Percentiles rank a stretch among this genome's conserved stretches.
Evolutionary conservation across 2,888 invertebrate genomes (phyloP).

Genomic region (Salticus scenicus): DNA sequence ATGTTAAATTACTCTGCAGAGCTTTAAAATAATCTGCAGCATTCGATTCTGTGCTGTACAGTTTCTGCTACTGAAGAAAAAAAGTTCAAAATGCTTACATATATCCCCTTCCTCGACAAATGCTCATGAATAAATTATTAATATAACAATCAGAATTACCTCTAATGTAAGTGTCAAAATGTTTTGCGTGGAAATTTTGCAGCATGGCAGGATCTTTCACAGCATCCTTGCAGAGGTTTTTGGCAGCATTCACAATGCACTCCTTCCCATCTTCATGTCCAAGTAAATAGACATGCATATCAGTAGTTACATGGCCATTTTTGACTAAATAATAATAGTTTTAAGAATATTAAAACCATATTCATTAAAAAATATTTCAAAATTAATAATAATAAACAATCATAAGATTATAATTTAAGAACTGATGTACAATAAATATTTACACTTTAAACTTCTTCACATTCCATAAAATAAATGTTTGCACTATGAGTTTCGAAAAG

Average conservation of each 20-base stretch:
- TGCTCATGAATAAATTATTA: too few species aligned
- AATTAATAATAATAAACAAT: neutral
- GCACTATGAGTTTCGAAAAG: too few species aligned
- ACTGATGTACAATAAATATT: too few species aligned
- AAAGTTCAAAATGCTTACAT: too few species aligned
- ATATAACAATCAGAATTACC: conserved; percentile 25
- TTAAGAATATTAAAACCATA: neutral
- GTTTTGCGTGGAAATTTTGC: conserved; percentile 42
- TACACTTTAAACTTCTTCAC: too few species aligned
- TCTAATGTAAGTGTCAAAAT: conserved; percentile 52
- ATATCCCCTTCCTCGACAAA: too few species aligned
- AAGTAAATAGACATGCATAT: conserved; percentile 51
- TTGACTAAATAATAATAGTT: conserved; percentile 20
- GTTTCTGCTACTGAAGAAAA: too few species aligned
- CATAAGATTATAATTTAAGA: too few species aligned
- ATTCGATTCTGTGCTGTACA: too few species aligned
- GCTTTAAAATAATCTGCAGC: too few species aligned
- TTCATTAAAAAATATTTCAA: neutral
- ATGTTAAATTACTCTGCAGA: too few species aligned
- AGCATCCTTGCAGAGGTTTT: conserved; percentile 34
- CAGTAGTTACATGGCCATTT: conserved; percentile 53
- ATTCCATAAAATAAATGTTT: too few species aligned
- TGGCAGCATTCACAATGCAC: conserved; percentile 49
- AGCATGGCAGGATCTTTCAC: conserved; percentile 37
- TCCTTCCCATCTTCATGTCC: conserved; percentile 48